Evolutionary conservation across 2,888 invertebrate genomes (phyloP), one percentile per base, ranked within the genome.

Genomic region (Terebella lapidaria): DNA sequence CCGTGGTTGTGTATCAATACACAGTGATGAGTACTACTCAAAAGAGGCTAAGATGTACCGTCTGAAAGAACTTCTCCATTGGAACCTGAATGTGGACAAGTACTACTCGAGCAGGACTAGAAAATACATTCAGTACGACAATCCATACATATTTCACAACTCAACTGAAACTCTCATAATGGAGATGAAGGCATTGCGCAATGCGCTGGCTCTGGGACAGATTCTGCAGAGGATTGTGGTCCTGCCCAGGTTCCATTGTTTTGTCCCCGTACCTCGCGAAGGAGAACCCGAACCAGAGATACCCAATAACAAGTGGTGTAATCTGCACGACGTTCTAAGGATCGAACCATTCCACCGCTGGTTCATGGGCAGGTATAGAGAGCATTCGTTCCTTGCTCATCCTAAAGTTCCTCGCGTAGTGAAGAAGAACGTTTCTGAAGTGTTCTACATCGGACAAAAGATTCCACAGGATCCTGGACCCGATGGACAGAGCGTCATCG

Each of bases 201-300:
- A 22, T 20, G 53, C 53, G 27, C 53, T 53, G 25, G 24, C 24
- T 10, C 20, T 53, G 15, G 53, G 53, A 24, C 24, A 53, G 10
- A 53, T 53, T 5, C 53, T 53, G 25, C 24, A 20, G 24, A 24
- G 53, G 10, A 20, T 27, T 26, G 53, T 53, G 10, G 20, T 53
- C 24, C 53, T 53, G 53, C 53, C 53, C 15, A 15, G 20, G 10
- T 53, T 53, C 53, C 53, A 53, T 27, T 53, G 53, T 22, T 49
- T n/a, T 24, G 49, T 49, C n/a, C 49, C 10, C n/a, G 18, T 5
- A 24, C 18, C 10, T 5, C 10, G 5, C 18, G 49, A n/a, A 5
- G 49, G 49, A 5, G 42, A 35, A 35, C n/a, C 42, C 10, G 42
- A 35, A 15, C 42, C 42, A 10, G 42, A 35, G n/a, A 10, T 35